Evolutionary conservation across 2,113 vertebrate genomes (phyloP).

Genomic region (Lynx canadensis): DNA sequence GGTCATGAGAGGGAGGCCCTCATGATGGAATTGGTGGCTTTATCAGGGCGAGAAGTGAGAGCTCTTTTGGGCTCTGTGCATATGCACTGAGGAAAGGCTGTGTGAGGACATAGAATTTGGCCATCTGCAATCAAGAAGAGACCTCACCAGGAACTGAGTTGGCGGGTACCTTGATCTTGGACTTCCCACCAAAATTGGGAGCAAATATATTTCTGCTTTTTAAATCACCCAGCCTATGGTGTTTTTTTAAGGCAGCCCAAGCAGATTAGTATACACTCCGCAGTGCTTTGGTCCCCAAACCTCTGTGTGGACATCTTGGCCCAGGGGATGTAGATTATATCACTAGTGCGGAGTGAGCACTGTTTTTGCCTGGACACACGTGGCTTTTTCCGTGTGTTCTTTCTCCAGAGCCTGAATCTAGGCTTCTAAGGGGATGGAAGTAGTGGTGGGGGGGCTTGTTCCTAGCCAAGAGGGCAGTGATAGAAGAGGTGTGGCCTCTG

Average conservation of each 20-base stretch:
- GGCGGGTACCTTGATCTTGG: neutral
- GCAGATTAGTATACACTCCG: neutral
- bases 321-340: neutral
- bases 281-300: neutral
- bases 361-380: neutral
- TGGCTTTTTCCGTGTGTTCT: neutral
- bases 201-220: neutral
- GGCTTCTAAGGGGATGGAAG: neutral
- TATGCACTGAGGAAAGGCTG: neutral
- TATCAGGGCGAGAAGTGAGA: neutral
- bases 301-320: neutral
- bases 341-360: neutral
- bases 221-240: neutral
- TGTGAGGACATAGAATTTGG: neutral
- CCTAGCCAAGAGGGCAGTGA: neutral
- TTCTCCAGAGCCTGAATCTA: neutral
- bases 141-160: neutral
- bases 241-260: neutral
- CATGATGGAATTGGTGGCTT: neutral
- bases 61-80: too few species aligned
- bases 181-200: neutral
- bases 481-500: neutral
- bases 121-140: neutral
- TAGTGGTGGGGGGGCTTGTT: neutral
- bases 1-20: neutral